Evolutionary conservation across 2,888 invertebrate genomes (phyloP).

Genomic region (Dione vanillae): DNA sequence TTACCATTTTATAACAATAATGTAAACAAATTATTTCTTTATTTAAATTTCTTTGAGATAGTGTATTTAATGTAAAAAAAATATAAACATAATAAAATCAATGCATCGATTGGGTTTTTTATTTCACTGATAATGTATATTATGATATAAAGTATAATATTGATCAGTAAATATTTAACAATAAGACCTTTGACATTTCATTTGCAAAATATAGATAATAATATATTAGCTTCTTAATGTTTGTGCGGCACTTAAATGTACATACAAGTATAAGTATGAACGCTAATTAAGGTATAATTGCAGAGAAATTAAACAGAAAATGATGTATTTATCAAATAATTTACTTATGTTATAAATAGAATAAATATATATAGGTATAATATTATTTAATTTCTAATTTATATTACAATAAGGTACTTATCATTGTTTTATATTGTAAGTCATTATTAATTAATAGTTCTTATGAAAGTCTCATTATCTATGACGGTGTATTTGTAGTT

Average conservation of each 20-base stretch:
- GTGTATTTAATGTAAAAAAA: neutral
- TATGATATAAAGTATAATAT: no score
- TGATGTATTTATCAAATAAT: neutral
- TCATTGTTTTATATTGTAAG: neutral
- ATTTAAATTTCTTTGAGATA: neutral
- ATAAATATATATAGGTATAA: neutral
- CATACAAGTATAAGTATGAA: no score
- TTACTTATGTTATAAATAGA: neutral
- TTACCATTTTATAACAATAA: no score
- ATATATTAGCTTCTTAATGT: neutral
- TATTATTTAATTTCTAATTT: neutral
- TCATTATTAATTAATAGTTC: conserved; percentile 39
- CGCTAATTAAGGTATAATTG: no score
- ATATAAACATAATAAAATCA: neutral
- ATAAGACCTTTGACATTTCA: neutral
- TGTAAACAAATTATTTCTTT: no score
- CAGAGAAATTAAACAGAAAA: neutral
- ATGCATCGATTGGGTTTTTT: neutral
- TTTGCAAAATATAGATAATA: neutral
- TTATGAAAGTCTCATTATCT: conserved; percentile 66
- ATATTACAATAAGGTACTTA: neutral
- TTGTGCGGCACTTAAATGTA: neutral
- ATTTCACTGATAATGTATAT: neutral
- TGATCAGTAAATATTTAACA: neutral
- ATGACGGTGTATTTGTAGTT: conserved; percentile 67